Evolutionary conservation across 2,113 vertebrate species (phyloP).

Genomic region (Dascyllus trimaculatus): DNA sequence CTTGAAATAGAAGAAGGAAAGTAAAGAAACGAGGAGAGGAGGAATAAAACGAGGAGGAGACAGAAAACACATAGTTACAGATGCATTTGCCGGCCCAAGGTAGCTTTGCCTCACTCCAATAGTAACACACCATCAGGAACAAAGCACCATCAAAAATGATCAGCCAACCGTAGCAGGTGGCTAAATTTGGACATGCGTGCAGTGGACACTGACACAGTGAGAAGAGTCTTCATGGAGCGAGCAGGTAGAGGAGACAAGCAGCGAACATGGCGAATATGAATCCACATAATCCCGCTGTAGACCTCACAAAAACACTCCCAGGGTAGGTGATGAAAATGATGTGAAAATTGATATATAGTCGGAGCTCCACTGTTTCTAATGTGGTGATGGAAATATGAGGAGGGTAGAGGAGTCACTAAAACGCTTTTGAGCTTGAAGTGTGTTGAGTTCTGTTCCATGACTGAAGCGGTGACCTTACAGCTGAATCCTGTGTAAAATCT

Average conservation of each 20-base stretch:
- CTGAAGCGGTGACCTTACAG: conserved; percentile 56
- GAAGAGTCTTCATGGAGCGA: conserved; percentile 34
- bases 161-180: conserved; percentile 75
- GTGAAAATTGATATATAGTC: conserved; percentile 48
- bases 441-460: conserved; percentile 52
- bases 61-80: conserved; percentile 41
- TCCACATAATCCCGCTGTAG: neutral
- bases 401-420: conserved; percentile 42
- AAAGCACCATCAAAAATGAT: conserved; percentile 79
- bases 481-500: conserved; percentile 56
- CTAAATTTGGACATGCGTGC: conserved; percentile 78
- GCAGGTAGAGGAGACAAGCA: conserved; percentile 30
- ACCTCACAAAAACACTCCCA: conserved; percentile 24
- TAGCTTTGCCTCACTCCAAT: conserved; percentile 59
- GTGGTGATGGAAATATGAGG: conserved; percentile 54
- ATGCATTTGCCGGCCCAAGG: conserved; percentile 67
- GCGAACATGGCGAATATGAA: conserved; percentile 46
- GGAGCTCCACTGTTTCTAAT: conserved; percentile 28
- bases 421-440: conserved; percentile 22
- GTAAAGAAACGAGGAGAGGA: conserved; percentile 33
- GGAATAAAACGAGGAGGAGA: conserved; percentile 36
- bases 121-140: conserved; percentile 55
- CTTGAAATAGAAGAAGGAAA: conserved; percentile 69
- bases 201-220: conserved; percentile 49
- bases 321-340: conserved; percentile 39